Base-by-base conservation (phyloP, 2,888 invertebrate species). In the Raillietiella orientalis region DNA sequence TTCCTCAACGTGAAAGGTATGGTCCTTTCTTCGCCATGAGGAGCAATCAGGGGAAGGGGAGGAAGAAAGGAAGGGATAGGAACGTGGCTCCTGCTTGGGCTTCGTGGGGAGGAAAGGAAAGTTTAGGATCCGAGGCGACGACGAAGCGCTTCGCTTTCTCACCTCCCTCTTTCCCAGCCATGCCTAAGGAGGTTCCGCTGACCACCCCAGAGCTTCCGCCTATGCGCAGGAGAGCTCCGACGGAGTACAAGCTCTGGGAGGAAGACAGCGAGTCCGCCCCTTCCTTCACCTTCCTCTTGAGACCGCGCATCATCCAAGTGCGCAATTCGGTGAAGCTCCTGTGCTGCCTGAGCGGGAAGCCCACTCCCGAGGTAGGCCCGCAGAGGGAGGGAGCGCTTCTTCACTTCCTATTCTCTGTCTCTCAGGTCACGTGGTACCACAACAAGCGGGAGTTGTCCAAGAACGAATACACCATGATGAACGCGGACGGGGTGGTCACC, bases 251-350 rank as follows among this genome's bases (percentile, higher is more conserved):
- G 17, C 66, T 71, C 56, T 79, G 79, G 72, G 69, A 74, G 50
- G 79, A 84, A 47, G 72, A 72, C 39, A 67, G 69, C 46, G 79
- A 82, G 51, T 66, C 70, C 39, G 77, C 77, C 32, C 96, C 96
- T 32, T 67, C 63, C 44, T 96, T 96, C 58, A 87, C 87, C 41
- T 99, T 99, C 75, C 67, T 79, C 41, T 63, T 99, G 37, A 66
- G 96, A 49, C 90, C 93, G 43, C 74, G 96, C 45, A 75, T 93
- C 39, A 93, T 99, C 64, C 96, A 96, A 54, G 62, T 60, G 40
- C 66, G 84, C 34, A 72, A 77, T 45, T 44, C 49, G 29, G 82
- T 82, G 30, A 99, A 99, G 54, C 60, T 99, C 34, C 63, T 93
- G 24, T 90, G 90, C 50, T 87, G 93, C 42, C 60, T 96, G 31